Evolutionary conservation across 2,888 invertebrate species (phyloP).

Genomic region (Clunio marinus): DNA sequence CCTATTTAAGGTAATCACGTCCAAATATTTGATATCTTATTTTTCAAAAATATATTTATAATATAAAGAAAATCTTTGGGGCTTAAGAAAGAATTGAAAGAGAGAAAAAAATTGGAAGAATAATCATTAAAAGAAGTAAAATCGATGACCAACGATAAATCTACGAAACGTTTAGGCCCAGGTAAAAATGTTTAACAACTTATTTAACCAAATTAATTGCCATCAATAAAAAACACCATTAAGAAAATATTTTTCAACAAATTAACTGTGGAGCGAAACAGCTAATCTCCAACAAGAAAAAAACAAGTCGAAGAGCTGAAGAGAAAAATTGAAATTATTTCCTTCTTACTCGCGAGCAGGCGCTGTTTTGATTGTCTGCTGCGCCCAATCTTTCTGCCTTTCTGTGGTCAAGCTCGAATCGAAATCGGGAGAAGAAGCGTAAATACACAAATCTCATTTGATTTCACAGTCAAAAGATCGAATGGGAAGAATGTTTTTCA

Average conservation of each 20-base stretch:
- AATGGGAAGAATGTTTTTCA: too few species aligned
- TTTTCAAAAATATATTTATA: too few species aligned
- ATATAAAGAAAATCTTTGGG: background rate
- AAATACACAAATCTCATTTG: too few species aligned
- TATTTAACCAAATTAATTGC: conserved; percentile 33
- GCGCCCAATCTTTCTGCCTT: background rate
- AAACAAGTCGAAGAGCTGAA: too few species aligned
- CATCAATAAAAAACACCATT: conserved; percentile 38
- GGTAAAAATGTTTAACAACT: conserved; percentile 38
- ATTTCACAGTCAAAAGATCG: too few species aligned
- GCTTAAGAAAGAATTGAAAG: background rate
- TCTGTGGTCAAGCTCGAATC: too few species aligned
- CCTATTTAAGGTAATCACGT: conserved; percentile 25
- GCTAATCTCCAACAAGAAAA: conserved; percentile 22
- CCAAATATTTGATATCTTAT: conserved; percentile 37
- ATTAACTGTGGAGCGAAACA: conserved; percentile 32
- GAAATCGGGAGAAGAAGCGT: too few species aligned
- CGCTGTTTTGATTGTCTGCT: background rate
- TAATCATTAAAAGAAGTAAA: conserved; percentile 32
- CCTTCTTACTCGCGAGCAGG: conserved; percentile 9
- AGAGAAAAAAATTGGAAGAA: too few species aligned
- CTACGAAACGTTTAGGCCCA: conserved; percentile 1
- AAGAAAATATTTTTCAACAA: conserved; percentile 36
- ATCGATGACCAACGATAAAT: conserved; percentile 36
- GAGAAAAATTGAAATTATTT: conserved; percentile 24